Evolutionary conservation across 2,113 vertebrate species (phyloP), one percentile per base, ranked within the genome.

Genomic region (Myotis yumanensis): DNA sequence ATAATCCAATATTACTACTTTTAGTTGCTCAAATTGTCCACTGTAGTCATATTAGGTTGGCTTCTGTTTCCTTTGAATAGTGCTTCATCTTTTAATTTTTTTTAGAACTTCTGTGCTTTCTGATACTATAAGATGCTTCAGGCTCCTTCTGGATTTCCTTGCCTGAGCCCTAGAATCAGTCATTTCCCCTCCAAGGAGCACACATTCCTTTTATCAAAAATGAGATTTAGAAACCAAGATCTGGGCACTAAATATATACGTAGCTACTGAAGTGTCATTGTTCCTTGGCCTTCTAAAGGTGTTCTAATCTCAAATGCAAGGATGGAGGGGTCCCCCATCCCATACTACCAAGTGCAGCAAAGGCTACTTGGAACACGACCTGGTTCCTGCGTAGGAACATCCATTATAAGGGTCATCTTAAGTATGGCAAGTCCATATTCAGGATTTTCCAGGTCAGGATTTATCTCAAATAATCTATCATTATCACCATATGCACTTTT

Each of bases 361-460:
- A 83, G 5, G 23, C 66, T 35, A 4, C 30, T 40, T 40, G 32
- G 51, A 85, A 51, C 40, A 69, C 0, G 0, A 46, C 18, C n/a
- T 59, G 32, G 32, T 18, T 93, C 46, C 83, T 69, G 7, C 16
- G 32, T 15, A 30, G 71, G 25, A 79, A 48, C 7, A 8, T 37
- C 48, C 20, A 75, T 18, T 64, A 9, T 57, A 25, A 73, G 14
- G 7, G 10, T 77, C 20, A 35, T 72, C 25, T 72, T 90, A 90
- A 11, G 32, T 84, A 77, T 76, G 18, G 20, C 35, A 91, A 79
- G 62, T 69, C 59, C 40, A 57, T 28, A 71, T 75, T 90, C 76
- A 77, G n/a, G 48, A 71, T 66, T 96, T 90, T 79, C 73, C 40
- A 93, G 20, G 20, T 76, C 43, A 93, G 22, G 9, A 57, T 72